These are phyloP conservation scores for Myotis findleyi DNA, from an alignment of 2,797 vertebrate species.

Conservation along the genomic window DNA sequence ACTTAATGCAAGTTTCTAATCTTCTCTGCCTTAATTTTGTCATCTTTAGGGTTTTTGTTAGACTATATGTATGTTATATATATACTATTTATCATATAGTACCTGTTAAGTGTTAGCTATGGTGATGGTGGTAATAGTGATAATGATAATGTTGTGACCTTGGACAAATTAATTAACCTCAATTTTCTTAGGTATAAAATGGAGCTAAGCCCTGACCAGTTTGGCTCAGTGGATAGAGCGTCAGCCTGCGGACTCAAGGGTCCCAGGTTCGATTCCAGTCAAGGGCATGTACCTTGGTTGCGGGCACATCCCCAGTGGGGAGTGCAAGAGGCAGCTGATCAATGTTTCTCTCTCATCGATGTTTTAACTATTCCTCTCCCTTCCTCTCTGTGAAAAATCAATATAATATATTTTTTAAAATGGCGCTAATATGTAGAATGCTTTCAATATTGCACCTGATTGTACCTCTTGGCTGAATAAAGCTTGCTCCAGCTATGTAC, in stretches of 20 bases:
- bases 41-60: neutral
- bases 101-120: neutral
- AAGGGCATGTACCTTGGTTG: too few relatives aligned
- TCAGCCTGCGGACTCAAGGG: too few relatives aligned
- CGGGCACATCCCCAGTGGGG: too few relatives aligned
- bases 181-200: neutral
- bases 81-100: neutral
- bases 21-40: constrained; percentile 11
- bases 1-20: neutral
- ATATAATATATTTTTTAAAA: too few relatives aligned
- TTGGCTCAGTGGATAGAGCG: too few relatives aligned
- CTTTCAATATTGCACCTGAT: neutral
- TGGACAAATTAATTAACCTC: neutral
- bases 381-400: too few relatives aligned
- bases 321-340: too few relatives aligned
- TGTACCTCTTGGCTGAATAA: neutral
- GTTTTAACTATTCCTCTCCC: too few relatives aligned
- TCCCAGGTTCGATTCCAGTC: too few relatives aligned
- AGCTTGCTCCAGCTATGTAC: neutral
- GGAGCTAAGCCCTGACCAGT: neutral
- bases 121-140: neutral
- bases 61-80: neutral
- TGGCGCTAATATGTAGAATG: neutral
- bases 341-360: too few relatives aligned
- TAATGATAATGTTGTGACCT: neutral